phyloP scores from a whole-genome alignment of 2,888 invertebrate genomes.

The Anticlea derivata region DNA sequence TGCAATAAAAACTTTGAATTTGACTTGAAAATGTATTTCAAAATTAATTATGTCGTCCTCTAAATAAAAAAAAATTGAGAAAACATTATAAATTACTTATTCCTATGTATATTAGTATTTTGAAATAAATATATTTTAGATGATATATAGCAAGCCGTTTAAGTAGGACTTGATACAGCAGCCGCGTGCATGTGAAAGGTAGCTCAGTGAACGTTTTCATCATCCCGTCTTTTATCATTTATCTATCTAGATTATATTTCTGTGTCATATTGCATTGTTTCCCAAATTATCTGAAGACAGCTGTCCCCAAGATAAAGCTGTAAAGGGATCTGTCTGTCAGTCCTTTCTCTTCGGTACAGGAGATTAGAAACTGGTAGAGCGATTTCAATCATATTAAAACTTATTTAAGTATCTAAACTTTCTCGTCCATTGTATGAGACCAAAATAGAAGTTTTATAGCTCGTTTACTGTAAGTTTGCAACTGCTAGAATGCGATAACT shows the following conservation, averaged over 20 bases:
- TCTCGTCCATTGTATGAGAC: conserved; percentile 1
- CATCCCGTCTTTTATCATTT: conserved; percentile 23
- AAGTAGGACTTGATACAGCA: no score
- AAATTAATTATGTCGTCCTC: no score
- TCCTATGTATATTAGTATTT: no score
- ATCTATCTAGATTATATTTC: conserved; percentile 44
- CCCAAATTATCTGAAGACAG: conserved; percentile 58
- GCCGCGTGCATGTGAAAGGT: no score
- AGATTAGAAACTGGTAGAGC: conserved; percentile 32
- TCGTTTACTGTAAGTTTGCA: no score
- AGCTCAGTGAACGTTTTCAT: conserved; percentile 4
- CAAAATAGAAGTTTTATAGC: background rate
- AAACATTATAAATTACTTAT: no score
- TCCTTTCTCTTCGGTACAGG: conserved; percentile 51
- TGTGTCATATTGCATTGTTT: conserved; percentile 51
- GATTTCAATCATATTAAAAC: conserved; percentile 11
- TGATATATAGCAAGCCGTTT: no score
- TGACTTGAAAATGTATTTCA: no score
- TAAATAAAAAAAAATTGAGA: no score
- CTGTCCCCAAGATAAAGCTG: conserved; percentile 53
- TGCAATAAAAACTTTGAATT: no score
- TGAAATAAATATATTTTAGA: no score
- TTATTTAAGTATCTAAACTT: conserved; percentile 21
- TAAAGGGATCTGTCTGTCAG: conserved; percentile 47
- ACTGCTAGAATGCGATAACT: no score